Evolutionary conservation across 2,797 vertebrate genomes (phyloP).

Genomic region (Chromobotia macracanthus): DNA sequence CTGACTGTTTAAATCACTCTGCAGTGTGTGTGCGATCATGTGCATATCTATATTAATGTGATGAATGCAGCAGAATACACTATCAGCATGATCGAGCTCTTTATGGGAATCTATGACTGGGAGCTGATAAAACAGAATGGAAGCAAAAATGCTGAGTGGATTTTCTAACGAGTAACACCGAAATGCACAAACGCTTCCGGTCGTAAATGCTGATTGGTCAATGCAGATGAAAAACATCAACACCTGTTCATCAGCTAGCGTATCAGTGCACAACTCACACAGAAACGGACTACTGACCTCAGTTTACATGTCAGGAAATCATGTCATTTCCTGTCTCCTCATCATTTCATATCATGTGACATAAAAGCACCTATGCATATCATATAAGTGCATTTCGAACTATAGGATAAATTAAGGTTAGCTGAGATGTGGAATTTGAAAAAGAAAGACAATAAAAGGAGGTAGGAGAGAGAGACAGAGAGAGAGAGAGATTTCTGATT

Average conservation of each 20-base stretch:
- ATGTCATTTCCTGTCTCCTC: too few species aligned
- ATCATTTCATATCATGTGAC: too few species aligned
- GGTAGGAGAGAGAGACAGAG: too few species aligned
- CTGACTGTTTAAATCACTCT: conserved; percentile 49
- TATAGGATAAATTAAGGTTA: too few species aligned
- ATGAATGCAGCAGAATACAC: conserved; percentile 45
- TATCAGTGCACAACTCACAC: not conserved
- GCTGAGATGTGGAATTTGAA: too few species aligned
- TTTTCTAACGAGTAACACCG: conserved; percentile 24
- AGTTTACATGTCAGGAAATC: too few species aligned
- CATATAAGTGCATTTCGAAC: too few species aligned
- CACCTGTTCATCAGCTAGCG: not conserved
- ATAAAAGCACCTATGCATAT: too few species aligned
- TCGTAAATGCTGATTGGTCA: not conserved
- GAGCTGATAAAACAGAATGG: conserved; percentile 22
- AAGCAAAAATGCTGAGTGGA: not conserved
- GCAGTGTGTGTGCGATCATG: conserved; percentile 26
- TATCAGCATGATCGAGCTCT: conserved; percentile 35
- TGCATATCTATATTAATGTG: conserved; percentile 55
- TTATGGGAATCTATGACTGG: conserved; percentile 30
- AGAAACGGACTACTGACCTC: too few species aligned
- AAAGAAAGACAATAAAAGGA: too few species aligned
- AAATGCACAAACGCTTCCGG: not conserved
- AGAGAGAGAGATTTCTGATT: too few species aligned
- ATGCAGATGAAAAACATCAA: not conserved